phyloP scores from a whole-genome alignment of 2,888 invertebrate species.

The Campoletis raptor region DNA sequence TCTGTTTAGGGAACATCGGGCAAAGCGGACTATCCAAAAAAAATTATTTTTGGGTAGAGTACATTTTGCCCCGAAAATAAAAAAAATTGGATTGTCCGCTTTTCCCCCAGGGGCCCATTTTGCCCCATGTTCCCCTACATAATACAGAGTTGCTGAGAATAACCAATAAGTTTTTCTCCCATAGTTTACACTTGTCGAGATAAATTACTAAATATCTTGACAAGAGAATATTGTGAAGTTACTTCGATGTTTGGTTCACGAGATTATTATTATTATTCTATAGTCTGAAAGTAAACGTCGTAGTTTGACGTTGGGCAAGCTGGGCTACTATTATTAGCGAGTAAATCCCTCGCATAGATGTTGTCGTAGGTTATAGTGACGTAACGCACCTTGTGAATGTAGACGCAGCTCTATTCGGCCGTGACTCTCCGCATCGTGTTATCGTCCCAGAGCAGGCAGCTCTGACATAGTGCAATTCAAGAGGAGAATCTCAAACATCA shows the following conservation, averaged over 20 bases:
- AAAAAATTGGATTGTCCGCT: no score
- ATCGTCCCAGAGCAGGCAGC: constrained; percentile 16
- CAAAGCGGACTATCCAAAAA: no score
- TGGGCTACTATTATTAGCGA: background rate
- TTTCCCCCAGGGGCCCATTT: no score
- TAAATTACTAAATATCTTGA: background rate
- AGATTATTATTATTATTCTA: background rate
- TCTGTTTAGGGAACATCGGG: no score
- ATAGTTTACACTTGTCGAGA: background rate
- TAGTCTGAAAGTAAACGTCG: background rate
- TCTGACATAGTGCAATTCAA: background rate
- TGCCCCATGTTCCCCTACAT: no score
- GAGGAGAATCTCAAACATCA: background rate
- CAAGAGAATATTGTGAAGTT: background rate
- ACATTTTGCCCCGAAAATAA: no score
- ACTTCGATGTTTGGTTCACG: background rate
- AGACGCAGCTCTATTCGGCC: background rate
- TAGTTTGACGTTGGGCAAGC: background rate
- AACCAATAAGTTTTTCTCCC: no score
- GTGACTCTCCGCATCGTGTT: constrained; percentile 13
- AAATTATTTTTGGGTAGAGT: no score
- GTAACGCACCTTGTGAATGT: constrained; percentile 5
- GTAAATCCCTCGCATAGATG: background rate
- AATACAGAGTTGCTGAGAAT: no score
- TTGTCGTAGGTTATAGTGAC: background rate